Evolutionary conservation across 2,797 vertebrate genomes (phyloP).

Genomic region (Anguilla marmorata): DNA sequence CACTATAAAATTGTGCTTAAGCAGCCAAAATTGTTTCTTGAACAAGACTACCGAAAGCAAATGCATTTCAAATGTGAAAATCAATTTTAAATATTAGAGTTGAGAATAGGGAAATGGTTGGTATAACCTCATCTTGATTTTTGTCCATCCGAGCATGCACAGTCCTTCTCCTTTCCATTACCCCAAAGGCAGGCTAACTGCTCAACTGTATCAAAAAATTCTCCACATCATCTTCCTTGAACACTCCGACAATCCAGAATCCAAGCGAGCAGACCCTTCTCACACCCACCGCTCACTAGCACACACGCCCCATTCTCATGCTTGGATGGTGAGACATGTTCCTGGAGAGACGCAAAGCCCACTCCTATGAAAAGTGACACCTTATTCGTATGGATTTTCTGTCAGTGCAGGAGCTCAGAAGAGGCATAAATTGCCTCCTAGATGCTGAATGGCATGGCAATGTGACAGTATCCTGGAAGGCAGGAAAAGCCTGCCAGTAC

Average conservation of each 20-base stretch:
- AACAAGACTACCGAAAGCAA: neutral
- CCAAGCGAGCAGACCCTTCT: neutral
- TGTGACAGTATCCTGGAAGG: constrained; percentile 54
- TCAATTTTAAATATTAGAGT: neutral
- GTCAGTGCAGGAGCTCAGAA: constrained; percentile 44
- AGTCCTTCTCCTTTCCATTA: neutral
- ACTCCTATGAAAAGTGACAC: constrained; percentile 35
- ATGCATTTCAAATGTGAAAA: neutral
- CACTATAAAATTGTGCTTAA: neutral
- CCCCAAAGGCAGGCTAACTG: neutral
- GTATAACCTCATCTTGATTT: neutral
- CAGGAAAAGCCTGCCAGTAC: constrained; percentile 34
- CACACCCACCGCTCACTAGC: constrained; percentile 20
- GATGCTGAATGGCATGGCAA: constrained; percentile 53
- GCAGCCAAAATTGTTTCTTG: neutral
- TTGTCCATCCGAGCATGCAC: neutral
- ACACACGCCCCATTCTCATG: constrained; percentile 18
- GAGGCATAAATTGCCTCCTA: constrained; percentile 47
- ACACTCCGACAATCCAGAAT: neutral
- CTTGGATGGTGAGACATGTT: neutral
- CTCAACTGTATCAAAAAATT: neutral
- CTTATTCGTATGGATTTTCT: constrained; percentile 58
- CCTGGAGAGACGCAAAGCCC: constrained; percentile 27
- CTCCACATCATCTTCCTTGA: neutral
- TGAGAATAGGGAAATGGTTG: neutral